phyloP scores from a whole-genome alignment of 2,113 vertebrate genomes.

The Hippocampus mohnikei region DNA sequence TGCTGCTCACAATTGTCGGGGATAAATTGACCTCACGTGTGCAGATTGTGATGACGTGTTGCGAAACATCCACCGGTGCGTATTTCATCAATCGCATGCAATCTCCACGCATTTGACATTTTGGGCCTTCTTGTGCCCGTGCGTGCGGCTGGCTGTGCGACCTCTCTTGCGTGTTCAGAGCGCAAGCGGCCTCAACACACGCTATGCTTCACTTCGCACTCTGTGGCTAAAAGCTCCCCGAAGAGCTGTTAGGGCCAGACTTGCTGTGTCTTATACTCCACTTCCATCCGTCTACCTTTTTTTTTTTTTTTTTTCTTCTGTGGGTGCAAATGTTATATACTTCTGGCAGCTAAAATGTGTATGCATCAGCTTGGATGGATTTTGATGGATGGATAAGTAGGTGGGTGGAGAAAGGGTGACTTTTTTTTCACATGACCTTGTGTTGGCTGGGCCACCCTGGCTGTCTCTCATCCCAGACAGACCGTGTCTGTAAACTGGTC shows the following conservation, averaged over 20 bases:
- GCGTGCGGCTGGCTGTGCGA: background rate
- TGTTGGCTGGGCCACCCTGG: constrained; percentile 50
- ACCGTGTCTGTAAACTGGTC: constrained; percentile 75
- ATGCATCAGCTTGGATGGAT: constrained; percentile 1
- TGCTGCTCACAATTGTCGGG: background rate
- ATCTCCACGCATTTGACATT: background rate
- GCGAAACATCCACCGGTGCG: too few species aligned
- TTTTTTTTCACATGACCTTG: constrained; percentile 71
- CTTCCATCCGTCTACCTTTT: constrained; percentile 7
- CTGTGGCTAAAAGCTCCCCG: constrained; percentile 54
- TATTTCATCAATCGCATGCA: background rate
- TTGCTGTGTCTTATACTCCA: constrained; percentile 28
- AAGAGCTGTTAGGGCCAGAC: constrained; percentile 49
- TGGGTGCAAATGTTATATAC: background rate
- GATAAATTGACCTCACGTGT: background rate
- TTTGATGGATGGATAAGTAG: constrained; percentile 29
- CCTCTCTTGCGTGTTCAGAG: constrained; percentile 1
- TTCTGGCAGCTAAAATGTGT: background rate
- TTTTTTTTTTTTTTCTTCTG: constrained; percentile 18
- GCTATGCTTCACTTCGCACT: constrained; percentile 59
- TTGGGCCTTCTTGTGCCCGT: constrained; percentile 1
- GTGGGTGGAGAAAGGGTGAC: constrained; percentile 45
- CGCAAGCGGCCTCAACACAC: constrained; percentile 48
- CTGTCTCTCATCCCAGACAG: constrained; percentile 72
- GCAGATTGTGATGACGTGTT: background rate